Conservation (phyloP, 2,888 invertebrate species). For the Cheilosia impressa region DNA sequence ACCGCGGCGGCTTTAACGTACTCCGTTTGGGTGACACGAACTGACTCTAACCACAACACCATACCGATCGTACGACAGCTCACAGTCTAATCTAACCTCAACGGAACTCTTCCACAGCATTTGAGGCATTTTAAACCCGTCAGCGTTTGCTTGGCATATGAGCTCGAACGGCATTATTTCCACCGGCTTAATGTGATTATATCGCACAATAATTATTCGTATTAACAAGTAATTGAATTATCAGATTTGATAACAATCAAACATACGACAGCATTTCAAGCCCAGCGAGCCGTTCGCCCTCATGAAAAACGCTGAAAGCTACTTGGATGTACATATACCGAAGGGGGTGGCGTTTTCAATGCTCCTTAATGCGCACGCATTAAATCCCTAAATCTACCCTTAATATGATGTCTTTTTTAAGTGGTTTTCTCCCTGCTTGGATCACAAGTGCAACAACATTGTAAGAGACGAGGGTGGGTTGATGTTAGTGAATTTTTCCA, state of each 20-base stretch:
- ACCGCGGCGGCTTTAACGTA: no score
- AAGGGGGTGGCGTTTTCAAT: slow-evolving; percentile 1
- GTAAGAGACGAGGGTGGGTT: slow-evolving; percentile 33
- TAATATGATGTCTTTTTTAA: slow-evolving; percentile 65
- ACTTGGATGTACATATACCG: neutral
- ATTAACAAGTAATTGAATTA: slow-evolving; percentile 50
- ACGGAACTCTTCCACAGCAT: no score
- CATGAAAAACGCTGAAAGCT: neutral
- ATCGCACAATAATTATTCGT: slow-evolving; percentile 24
- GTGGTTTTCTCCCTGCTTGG: slow-evolving; percentile 61
- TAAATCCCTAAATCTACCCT: slow-evolving; percentile 62
- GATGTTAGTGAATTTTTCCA: slow-evolving; percentile 24
- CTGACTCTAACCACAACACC: no score
- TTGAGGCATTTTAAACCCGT: no score
- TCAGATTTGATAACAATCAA: slow-evolving; percentile 53
- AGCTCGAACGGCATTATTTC: no score
- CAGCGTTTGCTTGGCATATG: no score
- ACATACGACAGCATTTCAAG: slow-evolving; percentile 20
- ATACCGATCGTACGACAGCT: no score
- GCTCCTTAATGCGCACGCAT: slow-evolving; percentile 57
- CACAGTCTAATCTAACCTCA: no score
- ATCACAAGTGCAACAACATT: slow-evolving; percentile 44
- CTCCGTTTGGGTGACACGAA: no score
- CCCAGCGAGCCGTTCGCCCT: neutral
- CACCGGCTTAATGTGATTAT: neutral